Evolutionary conservation across 2,113 vertebrate species (phyloP), one percentile per base, ranked within the genome.

Genomic region (Pleuronectes platessa): DNA sequence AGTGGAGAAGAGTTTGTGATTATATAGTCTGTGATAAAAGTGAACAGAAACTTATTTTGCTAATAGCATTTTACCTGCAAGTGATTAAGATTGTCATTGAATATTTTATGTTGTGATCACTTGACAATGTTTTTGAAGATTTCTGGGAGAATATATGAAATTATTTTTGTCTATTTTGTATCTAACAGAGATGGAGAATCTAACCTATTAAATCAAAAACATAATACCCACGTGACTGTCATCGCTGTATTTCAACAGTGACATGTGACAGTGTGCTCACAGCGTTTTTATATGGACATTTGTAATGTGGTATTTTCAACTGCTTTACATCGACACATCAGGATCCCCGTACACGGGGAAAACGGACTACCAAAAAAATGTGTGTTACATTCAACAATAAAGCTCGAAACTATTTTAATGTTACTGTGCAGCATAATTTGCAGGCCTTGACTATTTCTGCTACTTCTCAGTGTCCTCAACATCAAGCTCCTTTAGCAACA

Each of bases 161-260:
- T 88, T 91, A 92, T 93, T 93, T 92, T 94, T 92, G 86, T 90
- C 86, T 86, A 90, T 91, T 93, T 93, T 93, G 81, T 91, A 91
- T 88, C 82, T 76, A 86, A 83, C 72, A 87, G 78, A 82, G 83
- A 42, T 42, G 71, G 75, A 75, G 53, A 86, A 74, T 88, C 73
- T 82, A 86, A 83, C 76, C 74, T 79, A 86, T 82, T 55, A 83
- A 76, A 86, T 85, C 85, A 90, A 81, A 86, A 74, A 90, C 71
- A 74, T 86, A 75, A 85, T 88, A 87, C 78, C 75, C 62, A 91
- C 71, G 71, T 75, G 75, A 81, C 80, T 92, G 81, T 92, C 78
- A 78, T 79, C 17, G 17, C 81, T 89, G 78, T 84, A 86, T 83
- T 91, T 88, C 72, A 66, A 54, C 79, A 82, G 75, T 83, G 62